A percentile compares a stretch with the other conserved stretches of the same genome.
These are phyloP conservation scores for Zonitis immaculata DNA, from an alignment of 2,888 invertebrate species.

Conservation along the genomic window DNA sequence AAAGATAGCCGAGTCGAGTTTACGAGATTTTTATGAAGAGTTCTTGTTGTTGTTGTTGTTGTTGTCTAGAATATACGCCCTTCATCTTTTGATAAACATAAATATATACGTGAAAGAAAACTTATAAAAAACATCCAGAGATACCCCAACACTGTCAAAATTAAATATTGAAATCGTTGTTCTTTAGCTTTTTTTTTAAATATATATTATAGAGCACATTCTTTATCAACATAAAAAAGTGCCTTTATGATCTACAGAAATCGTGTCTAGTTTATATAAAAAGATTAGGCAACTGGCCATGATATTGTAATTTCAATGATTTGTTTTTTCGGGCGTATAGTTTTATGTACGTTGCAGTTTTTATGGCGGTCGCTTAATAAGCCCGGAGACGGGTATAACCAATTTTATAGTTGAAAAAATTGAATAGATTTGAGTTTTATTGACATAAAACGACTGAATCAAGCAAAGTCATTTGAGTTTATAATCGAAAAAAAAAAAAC, in stretches of 20 bases:
- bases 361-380: slow-evolving; percentile 13
- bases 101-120: background rate
- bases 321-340: slow-evolving; percentile 1
- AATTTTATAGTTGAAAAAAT: slow-evolving; percentile 6
- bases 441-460: slow-evolving; percentile 12
- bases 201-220: slow-evolving; percentile 15
- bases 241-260: slow-evolving; percentile 29
- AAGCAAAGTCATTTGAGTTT: background rate
- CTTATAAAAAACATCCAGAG: slow-evolving; percentile 29
- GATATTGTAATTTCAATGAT: slow-evolving; percentile 12
- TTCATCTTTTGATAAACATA: slow-evolving; percentile 35
- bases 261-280: slow-evolving; percentile 10
- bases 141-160: slow-evolving; percentile 31
- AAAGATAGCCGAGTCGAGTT: slow-evolving; percentile 29
- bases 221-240: slow-evolving; percentile 22
- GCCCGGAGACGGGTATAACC: slow-evolving; percentile 6
- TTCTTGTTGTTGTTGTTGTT: background rate
- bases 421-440: slow-evolving; percentile 13
- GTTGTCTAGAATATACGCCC: slow-evolving; percentile 24
- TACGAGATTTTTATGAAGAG: slow-evolving; percentile 36
- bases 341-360: slow-evolving; percentile 5
- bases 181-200: slow-evolving; percentile 25
- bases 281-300: slow-evolving; percentile 5
- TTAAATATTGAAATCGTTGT: slow-evolving; percentile 35
- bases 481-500: background rate